Base-by-base conservation (phyloP, 1,140 invertebrate genomes). In the Ptiloglossa arizonensis region DNA sequence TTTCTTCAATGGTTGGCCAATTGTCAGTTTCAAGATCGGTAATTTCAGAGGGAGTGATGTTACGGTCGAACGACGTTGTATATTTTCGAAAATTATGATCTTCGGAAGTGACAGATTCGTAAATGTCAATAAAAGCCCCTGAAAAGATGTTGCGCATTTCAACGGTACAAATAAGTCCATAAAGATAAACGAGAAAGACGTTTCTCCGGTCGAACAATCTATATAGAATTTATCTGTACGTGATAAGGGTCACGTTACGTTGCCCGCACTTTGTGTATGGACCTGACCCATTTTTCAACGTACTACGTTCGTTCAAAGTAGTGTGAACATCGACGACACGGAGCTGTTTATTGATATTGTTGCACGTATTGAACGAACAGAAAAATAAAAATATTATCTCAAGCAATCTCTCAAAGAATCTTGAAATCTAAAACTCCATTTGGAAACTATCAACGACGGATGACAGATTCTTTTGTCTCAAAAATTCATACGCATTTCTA, bases 161-260 rank as follows among this genome's bases (percentile, higher is more conserved):
- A 1, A 29, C 19, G 27, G 27, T 57, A 19, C 29, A 29, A 32
- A 19, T 57, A 57, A 13, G 11, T 11, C n/a, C 15, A 44, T 11
- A 32, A 17, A 71, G 46, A 77, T 77, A 77, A 70, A 71, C 8
- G 15, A 50, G 57, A 41, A n/a, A 19, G 46, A 62, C n/a, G 27
- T 17, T 54, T 29, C 44, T 35, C 2, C 17, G n/a, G 17, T 1
- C 8, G 41, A 24, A 32, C 19, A n/a, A 62, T 44, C 68, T 19
- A 27, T 35, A 24, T 32, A 5, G 38, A 32, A 35, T 72, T 78
- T 78, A 79, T 79, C 69, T 57, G 3, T 22, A 66, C 41, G 69
- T 50, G 76, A 79, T 66, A 79, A 73, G 29, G 19, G 41, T 64
- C 60, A 64, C 69, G 41, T 72, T 64, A 57, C n/a, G 41, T 63